These are phyloP conservation scores for Propsilocerus akamusi DNA, from an alignment of 1,140 invertebrate genomes.

Conservation along the genomic window DNA sequence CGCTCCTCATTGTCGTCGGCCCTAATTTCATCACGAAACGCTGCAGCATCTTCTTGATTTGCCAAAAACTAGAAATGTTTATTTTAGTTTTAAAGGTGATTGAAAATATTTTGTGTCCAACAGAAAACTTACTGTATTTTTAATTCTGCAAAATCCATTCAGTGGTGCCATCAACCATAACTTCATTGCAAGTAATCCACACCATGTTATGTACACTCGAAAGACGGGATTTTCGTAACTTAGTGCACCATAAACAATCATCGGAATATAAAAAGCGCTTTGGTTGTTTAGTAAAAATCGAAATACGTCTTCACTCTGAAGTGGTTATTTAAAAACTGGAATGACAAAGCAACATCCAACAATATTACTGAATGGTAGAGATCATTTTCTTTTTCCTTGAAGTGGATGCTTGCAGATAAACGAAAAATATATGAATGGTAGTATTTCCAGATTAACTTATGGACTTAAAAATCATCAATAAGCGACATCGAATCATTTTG, in stretches of 20 bases:
- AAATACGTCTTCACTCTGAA: neutral
- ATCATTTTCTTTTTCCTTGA: no score
- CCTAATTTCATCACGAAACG: neutral
- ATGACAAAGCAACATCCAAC: no score
- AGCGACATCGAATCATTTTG: no score
- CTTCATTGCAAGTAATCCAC: slow-evolving; percentile 35
- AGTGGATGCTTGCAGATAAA: no score
- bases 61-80: neutral
- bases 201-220: slow-evolving; percentile 33
- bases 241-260: slow-evolving; percentile 8
- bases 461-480: no score
- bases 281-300: neutral
- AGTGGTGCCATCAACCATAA: slow-evolving; percentile 32
- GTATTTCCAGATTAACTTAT: no score
- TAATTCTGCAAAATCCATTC: slow-evolving; percentile 30
- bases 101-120: neutral
- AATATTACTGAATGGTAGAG: no score
- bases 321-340: no score
- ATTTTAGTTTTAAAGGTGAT: neutral
- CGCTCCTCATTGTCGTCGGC: neutral
- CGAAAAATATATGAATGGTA: no score
- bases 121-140: slow-evolving; percentile 35
- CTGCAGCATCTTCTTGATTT: neutral
- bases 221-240: slow-evolving; percentile 26
- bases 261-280: neutral